A percentile compares a stretch with the other conserved stretches of the same genome.
phyloP scores from a whole-genome alignment of 2,113 vertebrate genomes.

The Brachyhypopomus gauderio region DNA sequence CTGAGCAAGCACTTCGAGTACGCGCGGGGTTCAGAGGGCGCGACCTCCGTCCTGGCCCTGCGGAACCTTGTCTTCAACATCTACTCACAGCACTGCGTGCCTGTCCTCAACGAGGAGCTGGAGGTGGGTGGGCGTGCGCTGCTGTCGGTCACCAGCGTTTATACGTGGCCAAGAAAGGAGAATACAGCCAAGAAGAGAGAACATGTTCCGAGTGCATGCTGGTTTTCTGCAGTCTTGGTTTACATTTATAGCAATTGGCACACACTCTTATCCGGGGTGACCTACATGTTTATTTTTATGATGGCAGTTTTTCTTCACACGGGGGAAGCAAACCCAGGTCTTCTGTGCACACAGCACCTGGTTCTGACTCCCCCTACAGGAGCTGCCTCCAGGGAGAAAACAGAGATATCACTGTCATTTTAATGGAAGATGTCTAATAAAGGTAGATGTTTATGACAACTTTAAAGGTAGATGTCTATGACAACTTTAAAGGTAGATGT shows the following conservation, averaged over 20 bases:
- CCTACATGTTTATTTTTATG: too few relatives aligned
- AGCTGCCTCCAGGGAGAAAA: too few relatives aligned
- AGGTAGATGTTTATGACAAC: too few relatives aligned
- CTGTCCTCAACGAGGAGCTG: slow-evolving; percentile 72
- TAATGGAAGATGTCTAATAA: too few relatives aligned
- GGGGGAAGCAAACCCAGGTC: too few relatives aligned
- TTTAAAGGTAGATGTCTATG: too few relatives aligned
- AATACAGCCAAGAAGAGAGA: not conserved
- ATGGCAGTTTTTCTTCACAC: too few relatives aligned
- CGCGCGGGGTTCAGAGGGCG: slow-evolving; percentile 67
- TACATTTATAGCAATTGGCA: not conserved
- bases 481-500: too few relatives aligned
- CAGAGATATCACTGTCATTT: too few relatives aligned
- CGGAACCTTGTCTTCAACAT: slow-evolving; percentile 74
- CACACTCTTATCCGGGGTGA: too few relatives aligned
- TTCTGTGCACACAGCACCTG: too few relatives aligned
- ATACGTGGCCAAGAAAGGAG: not conserved
- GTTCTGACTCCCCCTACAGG: too few relatives aligned
- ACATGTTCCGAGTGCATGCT: not conserved
- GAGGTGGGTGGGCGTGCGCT: slow-evolving; percentile 64
- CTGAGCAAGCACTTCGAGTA: slow-evolving; percentile 73
- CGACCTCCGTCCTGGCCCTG: slow-evolving; percentile 69
- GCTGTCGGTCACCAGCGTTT: not conserved
- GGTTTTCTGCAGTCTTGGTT: not conserved
- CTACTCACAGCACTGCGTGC: slow-evolving; percentile 77